Evolutionary conservation across 2,797 vertebrate species (phyloP), one percentile per base, ranked within the genome.

Genomic region (Echeneis naucrates): DNA sequence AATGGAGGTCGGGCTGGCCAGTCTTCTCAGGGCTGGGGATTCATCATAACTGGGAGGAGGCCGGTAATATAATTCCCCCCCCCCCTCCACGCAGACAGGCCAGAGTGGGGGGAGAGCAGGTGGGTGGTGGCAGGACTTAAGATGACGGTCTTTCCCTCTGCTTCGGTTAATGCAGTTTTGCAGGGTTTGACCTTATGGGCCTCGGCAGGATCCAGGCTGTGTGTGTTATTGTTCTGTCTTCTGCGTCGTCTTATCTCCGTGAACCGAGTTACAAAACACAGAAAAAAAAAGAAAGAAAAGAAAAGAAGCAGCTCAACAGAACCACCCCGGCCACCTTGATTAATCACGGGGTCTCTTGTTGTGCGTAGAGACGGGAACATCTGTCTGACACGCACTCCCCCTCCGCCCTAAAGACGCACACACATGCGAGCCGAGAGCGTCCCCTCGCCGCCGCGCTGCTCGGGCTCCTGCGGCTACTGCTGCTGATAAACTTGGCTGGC

Each of bases 41-140:
- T 92, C 90, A 93, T 94, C 92, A 94, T 89, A 84, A 87, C 80
- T 75, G 71, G 82, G 84, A 78, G 87, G 88, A 88, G 90, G 89
- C 85, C 83, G 79, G 86, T 92, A 90, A 93, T 92, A 89, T 88
- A 91, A 92, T 81, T 83, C 80, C 83, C n/a, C n/a, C 83, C n/a
- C n/a, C 78, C 17, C 56, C 59, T 63, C 73, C 80, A 76, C 81
- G 68, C 79, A 90, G 88, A 90, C 89, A 82, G 83, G 61, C 78
- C 55, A 8, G 64, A 68, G 72, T 2, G 38, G 54, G 54, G n/a
- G 50, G 58, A 50, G 26, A 12, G 13, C 59, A 57, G 44, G 63
- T 37, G 57, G 57, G 26, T 3, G 51, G 42, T 59, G 57, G 66
- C 55, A 32, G 65, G 75, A 54, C 73, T 73, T 77, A 81, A 85